Conservation (phyloP, 2,113 vertebrate genomes). For the Nycticorax nycticorax region DNA sequence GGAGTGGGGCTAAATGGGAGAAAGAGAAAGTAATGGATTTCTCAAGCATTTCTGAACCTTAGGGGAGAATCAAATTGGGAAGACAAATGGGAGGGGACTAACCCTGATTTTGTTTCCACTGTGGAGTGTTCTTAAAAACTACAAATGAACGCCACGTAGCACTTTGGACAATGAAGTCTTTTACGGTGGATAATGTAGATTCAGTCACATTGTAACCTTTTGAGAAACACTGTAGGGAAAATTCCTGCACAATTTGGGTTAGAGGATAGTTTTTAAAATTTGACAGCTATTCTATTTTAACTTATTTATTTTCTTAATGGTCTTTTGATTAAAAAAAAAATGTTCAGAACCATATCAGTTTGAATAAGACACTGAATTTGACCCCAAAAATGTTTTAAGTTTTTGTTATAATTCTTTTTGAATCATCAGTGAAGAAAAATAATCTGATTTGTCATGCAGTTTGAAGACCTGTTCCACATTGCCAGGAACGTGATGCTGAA, state of each 20-base stretch:
- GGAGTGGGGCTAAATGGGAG: not conserved
- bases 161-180: not conserved
- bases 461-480: not conserved
- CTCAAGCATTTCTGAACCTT: not conserved
- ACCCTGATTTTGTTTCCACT: not conserved
- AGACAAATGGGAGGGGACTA: not conserved
- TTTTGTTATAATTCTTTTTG: not conserved
- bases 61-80: not conserved
- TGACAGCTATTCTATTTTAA: not conserved
- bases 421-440: not conserved
- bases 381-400: not conserved
- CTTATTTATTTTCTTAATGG: not conserved
- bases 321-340: not conserved
- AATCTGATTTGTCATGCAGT: not conserved
- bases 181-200: not conserved
- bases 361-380: not conserved
- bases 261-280: not conserved
- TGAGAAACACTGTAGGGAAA: not conserved
- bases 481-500: not conserved
- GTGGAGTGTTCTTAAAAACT: not conserved
- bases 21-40: not conserved
- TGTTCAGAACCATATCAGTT: not conserved
- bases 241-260: not conserved
- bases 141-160: not conserved
- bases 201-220: not conserved